phyloP scores from a whole-genome alignment of 2,888 invertebrate genomes.

The Listrodromus nycthemerus region DNA sequence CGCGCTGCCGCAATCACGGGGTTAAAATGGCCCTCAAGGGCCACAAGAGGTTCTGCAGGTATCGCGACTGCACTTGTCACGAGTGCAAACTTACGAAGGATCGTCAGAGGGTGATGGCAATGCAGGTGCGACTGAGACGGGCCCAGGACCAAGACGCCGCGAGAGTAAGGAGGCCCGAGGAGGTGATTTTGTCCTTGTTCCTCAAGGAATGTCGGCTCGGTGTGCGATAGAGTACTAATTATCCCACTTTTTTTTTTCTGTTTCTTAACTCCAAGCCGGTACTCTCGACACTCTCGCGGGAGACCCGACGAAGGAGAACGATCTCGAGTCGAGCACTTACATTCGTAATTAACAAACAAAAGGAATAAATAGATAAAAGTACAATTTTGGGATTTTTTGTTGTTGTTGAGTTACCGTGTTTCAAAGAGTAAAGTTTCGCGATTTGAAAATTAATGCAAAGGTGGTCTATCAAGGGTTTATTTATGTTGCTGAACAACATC shows the following conservation, averaged over 20 bases:
- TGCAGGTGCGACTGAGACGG: conserved; percentile 92
- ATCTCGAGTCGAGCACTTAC: not conserved
- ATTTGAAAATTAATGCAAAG: no score
- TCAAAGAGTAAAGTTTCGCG: no score
- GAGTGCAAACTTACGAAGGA: conserved; percentile 95
- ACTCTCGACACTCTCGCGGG: conserved; percentile 61
- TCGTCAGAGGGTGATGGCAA: conserved; percentile 95
- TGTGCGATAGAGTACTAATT: conserved; percentile 54
- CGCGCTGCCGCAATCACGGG: conserved; percentile 96
- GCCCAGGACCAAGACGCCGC: conserved; percentile 94
- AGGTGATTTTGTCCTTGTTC: conserved; percentile 73
- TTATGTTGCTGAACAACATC: no score
- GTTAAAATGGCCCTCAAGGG: conserved; percentile 95
- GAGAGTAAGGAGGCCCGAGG: conserved; percentile 71
- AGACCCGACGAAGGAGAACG: conserved; percentile 48
- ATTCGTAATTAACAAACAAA: not conserved
- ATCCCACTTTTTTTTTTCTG: not conserved
- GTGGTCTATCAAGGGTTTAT: no score
- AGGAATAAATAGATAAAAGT: no score
- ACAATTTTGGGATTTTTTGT: no score
- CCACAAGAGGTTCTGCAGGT: conserved; percentile 96
- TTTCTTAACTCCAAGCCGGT: not conserved
- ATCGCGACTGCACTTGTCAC: conserved; percentile 93
- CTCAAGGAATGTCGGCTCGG: conserved; percentile 63
- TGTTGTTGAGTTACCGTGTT: no score